phyloP scores from a whole-genome alignment of 2,888 invertebrate species.

The Lomographa bimaculata region DNA sequence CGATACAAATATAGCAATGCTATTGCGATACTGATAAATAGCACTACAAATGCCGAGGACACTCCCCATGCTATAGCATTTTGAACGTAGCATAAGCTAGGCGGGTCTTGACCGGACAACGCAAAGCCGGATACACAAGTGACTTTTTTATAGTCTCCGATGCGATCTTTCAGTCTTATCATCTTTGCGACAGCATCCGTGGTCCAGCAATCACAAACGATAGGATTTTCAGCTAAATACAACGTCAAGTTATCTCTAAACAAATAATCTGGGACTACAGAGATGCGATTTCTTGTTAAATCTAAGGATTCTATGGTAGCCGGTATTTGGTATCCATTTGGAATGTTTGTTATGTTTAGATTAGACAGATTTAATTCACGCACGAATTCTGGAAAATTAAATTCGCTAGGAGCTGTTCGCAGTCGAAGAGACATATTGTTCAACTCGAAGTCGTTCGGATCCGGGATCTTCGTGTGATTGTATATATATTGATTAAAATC shows the following conservation, averaged over 20 bases:
- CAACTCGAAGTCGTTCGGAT: slow-evolving; percentile 10
- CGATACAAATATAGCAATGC: slow-evolving; percentile 31
- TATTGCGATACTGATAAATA: slow-evolving; percentile 2
- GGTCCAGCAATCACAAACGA: no score
- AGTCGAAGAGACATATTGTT: not conserved
- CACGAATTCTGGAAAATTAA: not conserved
- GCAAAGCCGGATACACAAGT: slow-evolving; percentile 18
- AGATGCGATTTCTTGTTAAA: slow-evolving; percentile 29
- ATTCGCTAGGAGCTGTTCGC: not conserved
- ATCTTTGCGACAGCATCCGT: not conserved
- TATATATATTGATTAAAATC: no score
- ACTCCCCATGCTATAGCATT: slow-evolving; percentile 30
- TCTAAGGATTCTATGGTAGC: slow-evolving; percentile 28
- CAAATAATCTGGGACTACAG: slow-evolving; percentile 20
- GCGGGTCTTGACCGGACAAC: no score
- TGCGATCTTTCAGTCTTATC: not conserved
- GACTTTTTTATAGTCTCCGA: not conserved
- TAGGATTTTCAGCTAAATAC: slow-evolving; percentile 33
- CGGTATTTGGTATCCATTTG: no score
- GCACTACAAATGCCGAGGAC: slow-evolving; percentile 11
- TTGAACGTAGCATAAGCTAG: no score
- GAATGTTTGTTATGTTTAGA: no score
- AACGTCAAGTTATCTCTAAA: slow-evolving; percentile 18
- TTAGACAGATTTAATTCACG: slow-evolving; percentile 5
- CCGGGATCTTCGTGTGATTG: no score